These are phyloP conservation scores for Leucophenga varia DNA, from an alignment of 1,140 invertebrate genomes.

Conservation along the genomic window DNA sequence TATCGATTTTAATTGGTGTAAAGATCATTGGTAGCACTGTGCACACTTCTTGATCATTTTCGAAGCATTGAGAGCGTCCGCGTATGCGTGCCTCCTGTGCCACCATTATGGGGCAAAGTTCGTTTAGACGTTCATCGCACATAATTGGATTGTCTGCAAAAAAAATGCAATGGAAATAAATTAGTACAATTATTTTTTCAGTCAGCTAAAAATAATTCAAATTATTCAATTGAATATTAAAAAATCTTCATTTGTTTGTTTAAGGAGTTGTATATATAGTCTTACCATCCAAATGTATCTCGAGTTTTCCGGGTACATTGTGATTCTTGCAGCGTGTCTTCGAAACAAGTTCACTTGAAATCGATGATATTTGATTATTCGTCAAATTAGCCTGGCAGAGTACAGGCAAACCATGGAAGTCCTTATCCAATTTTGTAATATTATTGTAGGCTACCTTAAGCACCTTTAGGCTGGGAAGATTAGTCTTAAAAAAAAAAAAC, in stretches of 20 bases:
- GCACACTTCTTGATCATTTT: conserved; percentile 58
- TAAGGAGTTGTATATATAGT: not conserved
- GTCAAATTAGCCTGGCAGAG: conserved; percentile 76
- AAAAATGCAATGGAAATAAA: conserved; percentile 22
- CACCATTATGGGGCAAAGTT: conserved; percentile 67
- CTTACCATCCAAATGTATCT: conserved; percentile 77
- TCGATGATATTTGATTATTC: conserved; percentile 69
- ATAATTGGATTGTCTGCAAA: conserved; percentile 74
- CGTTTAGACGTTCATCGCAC: conserved; percentile 68
- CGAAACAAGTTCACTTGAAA: conserved; percentile 72
- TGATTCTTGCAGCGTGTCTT: conserved; percentile 76
- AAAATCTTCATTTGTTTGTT: not conserved
- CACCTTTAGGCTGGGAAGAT: conserved; percentile 71
- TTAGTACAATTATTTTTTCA: conserved; percentile 18
- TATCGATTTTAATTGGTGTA: conserved; percentile 31
- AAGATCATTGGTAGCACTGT: conserved; percentile 57
- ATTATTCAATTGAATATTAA: too few species aligned
- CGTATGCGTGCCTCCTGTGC: conserved; percentile 69
- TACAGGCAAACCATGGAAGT: conserved; percentile 76
- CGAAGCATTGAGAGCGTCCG: conserved; percentile 62
- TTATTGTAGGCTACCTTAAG: conserved; percentile 75
- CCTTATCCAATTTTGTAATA: conserved; percentile 69
- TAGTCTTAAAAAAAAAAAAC: conserved; percentile 61
- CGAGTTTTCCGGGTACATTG: conserved; percentile 71
- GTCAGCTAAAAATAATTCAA: not conserved